Evolutionary conservation across 2,113 vertebrate genomes (phyloP), one percentile per base, ranked within the genome.

Genomic region (Trematomus loennbergii): DNA sequence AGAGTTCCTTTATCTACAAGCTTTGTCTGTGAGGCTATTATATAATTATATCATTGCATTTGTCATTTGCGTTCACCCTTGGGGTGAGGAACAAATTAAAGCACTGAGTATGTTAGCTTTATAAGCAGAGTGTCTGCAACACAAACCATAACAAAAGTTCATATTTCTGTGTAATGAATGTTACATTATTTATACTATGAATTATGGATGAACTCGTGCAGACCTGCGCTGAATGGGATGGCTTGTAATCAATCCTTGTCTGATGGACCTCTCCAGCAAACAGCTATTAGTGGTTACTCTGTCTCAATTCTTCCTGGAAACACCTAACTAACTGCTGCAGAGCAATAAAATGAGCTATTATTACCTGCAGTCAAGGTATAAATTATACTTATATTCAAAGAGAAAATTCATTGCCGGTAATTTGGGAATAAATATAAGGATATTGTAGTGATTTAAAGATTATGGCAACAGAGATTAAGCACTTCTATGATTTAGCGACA

Each of bases 151-250:
- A 87, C 78, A 91, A 93, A 94, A 93, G 90, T 94, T 95, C 90
- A 94, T 93, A 91, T 92, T 94, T 92, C 89, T 76, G 70, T 92
- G 91, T 96, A 95, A 95, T 94, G 92, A 95, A 95, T 90, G 89
- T 86, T 94, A 88, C 92, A 95, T 95, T 96, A 96, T 95, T 95
- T 93, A 95, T 94, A 72, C 76, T 70, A 91, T 94, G 92, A 93
- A 96, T 95, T 92, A 94, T 94, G 93, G 92, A 95, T 95, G 90
- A 87, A 92, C 82, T 84, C 75, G 16, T 83, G 83, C 87, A 86
- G 90, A 93, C 91, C 86, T 87, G 89, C 79, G 54, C 83, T 81
- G 87, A 87, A 90, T 74, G 59, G 80, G 76, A 81, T 43, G 79
- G 75, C 82, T 88, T 86, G 83, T 91, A 90, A 94, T 94, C 93